Evolutionary conservation across 2,113 vertebrate species (phyloP), one percentile per base, ranked within the genome.

Genomic region (Strix aluco): DNA sequence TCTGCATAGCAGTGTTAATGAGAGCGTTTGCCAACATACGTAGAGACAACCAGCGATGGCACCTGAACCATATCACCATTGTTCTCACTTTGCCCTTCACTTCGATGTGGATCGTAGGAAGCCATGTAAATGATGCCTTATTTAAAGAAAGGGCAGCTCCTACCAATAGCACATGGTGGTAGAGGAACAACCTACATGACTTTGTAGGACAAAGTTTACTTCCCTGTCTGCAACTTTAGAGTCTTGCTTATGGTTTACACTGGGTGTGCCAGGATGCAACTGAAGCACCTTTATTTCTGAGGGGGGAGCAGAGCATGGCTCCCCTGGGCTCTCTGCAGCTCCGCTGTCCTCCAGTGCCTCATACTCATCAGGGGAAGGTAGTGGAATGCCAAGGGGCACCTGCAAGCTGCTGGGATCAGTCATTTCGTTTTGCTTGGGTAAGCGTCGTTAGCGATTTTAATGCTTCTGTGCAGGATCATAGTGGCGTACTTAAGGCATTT

Each of bases 121-220:
- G 84, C 94, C 97, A 92, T 89, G 84, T 26, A 65, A 90, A 73
- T 3, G 29, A 97, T 95, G 96, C 96, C 97, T 97, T 97, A 96
- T 4, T 36, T 80, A 80, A 79, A 72, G 80, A 69, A 86, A 55
- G 59, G 96, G 92, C 95, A 96, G 93, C 87, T 95, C 77, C 87
- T 86, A 70, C 71, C 78, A 40, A 0, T 16, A 32, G n/a, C 32
- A 54, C 40, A 15, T 0, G 1, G 54, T 4, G 0, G 42, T 58
- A 79, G 73, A 90, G 46, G 66, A 82, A 26, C 49, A 59, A 72
- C 86, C 34, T 13, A 8, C 61, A 10, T 57, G 36, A 78, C 10
- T 32, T 58, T 51, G 12, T 71, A 92, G 63, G 70, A 89, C 38
- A 25, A 52, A 5, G 3, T 90, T 95, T 92, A 81, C 78, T 72